phyloP scores from a whole-genome alignment of 2,888 invertebrate species.

The Ametastegia equiseti region DNA sequence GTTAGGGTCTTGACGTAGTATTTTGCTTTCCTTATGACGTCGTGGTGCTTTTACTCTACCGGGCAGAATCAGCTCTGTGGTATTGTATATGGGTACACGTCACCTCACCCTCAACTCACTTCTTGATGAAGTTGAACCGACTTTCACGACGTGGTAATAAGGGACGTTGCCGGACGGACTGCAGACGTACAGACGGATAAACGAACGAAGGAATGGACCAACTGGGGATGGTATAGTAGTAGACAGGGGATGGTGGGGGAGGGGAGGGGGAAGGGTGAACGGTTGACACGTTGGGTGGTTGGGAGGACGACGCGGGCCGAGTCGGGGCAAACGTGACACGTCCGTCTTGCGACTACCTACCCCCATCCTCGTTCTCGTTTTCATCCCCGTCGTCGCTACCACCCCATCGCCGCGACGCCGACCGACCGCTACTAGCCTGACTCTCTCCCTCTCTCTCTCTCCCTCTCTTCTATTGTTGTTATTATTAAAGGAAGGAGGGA shows the following conservation, averaged over 20 bases:
- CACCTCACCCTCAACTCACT: no score
- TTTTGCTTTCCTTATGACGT: not conserved
- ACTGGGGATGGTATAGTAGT: conserved; percentile 48
- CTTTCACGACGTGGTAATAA: conserved; percentile 68
- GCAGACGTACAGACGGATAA: conserved; percentile 61
- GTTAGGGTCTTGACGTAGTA: not conserved
- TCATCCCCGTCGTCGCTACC: conserved; percentile 59
- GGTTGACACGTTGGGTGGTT: conserved; percentile 68
- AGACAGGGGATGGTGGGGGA: conserved; percentile 41
- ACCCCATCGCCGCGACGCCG: conserved; percentile 61
- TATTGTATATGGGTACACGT: conserved; percentile 48
- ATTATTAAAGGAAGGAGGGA: conserved; percentile 71
- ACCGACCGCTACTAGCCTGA: conserved; percentile 65
- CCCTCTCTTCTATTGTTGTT: conserved; percentile 76
- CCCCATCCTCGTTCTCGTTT: conserved; percentile 52
- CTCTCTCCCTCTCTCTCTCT: no score
- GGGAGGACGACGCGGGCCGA: conserved; percentile 34
- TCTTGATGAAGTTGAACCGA: conserved; percentile 74
- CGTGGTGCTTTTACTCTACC: not conserved
- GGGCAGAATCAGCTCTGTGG: not conserved
- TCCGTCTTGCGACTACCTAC: conserved; percentile 71
- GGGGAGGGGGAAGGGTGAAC: conserved; percentile 54
- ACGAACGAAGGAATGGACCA: conserved; percentile 51
- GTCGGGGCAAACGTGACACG: conserved; percentile 73
- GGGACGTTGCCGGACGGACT: conserved; percentile 67